Evolutionary conservation across 2,888 invertebrate genomes (phyloP).

Genomic region (Rhogogaster chlorosoma): DNA sequence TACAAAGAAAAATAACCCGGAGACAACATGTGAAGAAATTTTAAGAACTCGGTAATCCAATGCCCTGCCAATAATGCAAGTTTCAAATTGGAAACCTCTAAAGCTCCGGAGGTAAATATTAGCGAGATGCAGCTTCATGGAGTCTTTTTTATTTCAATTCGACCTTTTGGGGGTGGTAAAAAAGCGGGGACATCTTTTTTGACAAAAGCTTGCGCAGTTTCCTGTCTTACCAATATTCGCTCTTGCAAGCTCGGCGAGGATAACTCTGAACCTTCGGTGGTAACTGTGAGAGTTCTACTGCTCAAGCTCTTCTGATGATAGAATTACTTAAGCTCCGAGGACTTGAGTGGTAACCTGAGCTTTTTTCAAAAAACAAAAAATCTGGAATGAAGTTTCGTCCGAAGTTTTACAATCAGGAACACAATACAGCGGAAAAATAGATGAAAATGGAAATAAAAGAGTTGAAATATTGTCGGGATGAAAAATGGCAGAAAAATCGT

Average conservation of each 20-base stretch:
- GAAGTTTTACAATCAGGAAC: neutral
- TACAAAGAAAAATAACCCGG: too few species aligned
- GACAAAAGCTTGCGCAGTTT: neutral
- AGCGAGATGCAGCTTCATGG: neutral
- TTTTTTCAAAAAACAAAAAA: neutral
- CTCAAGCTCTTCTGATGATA: conserved; percentile 7
- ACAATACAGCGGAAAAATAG: neutral
- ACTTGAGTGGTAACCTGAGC: neutral
- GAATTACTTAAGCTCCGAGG: neutral
- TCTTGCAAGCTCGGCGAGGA: conserved; percentile 10
- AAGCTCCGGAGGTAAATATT: conserved; percentile 1
- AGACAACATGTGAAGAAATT: too few species aligned
- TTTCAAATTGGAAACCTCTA: neutral
- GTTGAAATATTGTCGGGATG: neutral
- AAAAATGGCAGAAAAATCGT: neutral
- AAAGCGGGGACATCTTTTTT: neutral
- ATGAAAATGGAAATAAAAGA: neutral
- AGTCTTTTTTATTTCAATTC: neutral
- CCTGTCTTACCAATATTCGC: neutral
- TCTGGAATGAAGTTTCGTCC: neutral
- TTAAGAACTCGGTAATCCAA: too few species aligned
- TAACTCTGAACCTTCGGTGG: neutral
- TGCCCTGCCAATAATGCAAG: neutral
- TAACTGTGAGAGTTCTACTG: neutral
- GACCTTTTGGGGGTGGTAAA: neutral